Evolutionary conservation across 2,113 vertebrate genomes (phyloP).

Genomic region (Trinectes maculatus): DNA sequence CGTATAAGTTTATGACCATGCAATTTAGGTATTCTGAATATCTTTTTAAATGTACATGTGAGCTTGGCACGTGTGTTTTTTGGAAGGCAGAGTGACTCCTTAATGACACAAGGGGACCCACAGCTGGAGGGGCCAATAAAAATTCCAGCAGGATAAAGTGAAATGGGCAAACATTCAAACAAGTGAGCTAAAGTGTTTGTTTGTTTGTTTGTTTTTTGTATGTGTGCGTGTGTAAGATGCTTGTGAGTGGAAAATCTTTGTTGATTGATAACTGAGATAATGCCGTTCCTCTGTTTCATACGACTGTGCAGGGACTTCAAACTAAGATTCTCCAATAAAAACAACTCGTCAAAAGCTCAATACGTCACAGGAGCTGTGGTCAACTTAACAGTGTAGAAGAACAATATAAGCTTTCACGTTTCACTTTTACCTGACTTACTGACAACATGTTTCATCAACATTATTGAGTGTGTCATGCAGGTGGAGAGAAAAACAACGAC

Average conservation of each 20-base stretch:
- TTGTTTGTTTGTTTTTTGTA: too few relatives aligned
- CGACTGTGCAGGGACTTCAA: too few relatives aligned
- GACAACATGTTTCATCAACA: neutral
- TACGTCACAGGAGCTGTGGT: neutral
- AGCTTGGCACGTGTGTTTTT: neutral
- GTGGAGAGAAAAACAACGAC: slow-evolving; percentile 21
- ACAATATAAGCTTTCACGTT: neutral
- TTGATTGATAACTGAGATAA: too few relatives aligned
- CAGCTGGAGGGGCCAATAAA: neutral
- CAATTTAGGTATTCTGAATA: neutral
- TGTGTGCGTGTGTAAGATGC: too few relatives aligned
- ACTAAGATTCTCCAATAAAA: too few relatives aligned
- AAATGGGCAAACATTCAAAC: too few relatives aligned
- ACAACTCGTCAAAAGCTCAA: neutral
- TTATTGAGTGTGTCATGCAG: slow-evolving; percentile 7
- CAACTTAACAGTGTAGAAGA: neutral
- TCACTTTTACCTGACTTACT: neutral
- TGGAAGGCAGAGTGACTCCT: neutral
- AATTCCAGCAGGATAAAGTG: neutral
- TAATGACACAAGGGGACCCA: neutral
- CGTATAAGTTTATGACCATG: neutral
- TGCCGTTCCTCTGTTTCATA: too few relatives aligned
- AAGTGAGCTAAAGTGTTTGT: too few relatives aligned
- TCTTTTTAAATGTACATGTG: neutral
- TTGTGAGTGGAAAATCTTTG: too few relatives aligned